Percentiles rank a stretch among this genome's conserved stretches.
These are phyloP conservation scores for Dryadula phaetusa DNA, from an alignment of 2,888 invertebrate species.

Conservation along the genomic window DNA sequence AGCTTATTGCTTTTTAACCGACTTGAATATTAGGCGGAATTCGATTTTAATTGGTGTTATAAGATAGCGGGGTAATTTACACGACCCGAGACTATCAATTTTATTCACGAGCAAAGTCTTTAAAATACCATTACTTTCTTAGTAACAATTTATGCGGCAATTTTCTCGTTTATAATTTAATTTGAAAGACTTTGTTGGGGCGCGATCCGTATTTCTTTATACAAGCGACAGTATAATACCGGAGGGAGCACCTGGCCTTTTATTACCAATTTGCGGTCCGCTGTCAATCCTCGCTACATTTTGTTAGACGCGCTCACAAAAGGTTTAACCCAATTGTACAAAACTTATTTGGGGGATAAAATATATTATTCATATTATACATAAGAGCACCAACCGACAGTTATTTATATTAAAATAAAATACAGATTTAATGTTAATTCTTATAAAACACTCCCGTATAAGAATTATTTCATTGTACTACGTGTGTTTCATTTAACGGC, in stretches of 20 bases:
- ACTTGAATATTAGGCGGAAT: conserved; percentile 14
- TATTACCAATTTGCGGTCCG: conserved; percentile 42
- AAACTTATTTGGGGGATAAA: neutral
- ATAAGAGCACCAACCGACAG: neutral
- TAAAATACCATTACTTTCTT: conserved; percentile 23
- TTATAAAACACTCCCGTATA: too few species aligned
- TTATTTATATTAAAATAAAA: neutral
- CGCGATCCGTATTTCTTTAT: conserved; percentile 22
- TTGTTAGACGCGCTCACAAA: conserved; percentile 21
- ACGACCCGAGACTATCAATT: conserved; percentile 24
- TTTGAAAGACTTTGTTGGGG: conserved; percentile 16
- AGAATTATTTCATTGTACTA: conserved; percentile 23
- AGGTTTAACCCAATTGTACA: conserved; percentile 21
- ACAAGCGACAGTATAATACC: conserved; percentile 29
- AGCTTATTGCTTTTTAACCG: conserved; percentile 23
- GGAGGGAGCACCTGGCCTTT: conserved; percentile 31
- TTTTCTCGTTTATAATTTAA: conserved; percentile 26
- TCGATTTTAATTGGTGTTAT: conserved; percentile 20
- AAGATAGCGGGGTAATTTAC: conserved; percentile 21
- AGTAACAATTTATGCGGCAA: conserved; percentile 17
- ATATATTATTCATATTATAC: conserved; percentile 9
- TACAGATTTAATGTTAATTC: too few species aligned
- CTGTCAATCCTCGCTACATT: conserved; percentile 45
- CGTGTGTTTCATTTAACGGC: conserved; percentile 1
- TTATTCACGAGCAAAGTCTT: conserved; percentile 15